Base-by-base conservation (phyloP, 2,888 invertebrate species). In the Nematopogon swammerdamellus region DNA sequence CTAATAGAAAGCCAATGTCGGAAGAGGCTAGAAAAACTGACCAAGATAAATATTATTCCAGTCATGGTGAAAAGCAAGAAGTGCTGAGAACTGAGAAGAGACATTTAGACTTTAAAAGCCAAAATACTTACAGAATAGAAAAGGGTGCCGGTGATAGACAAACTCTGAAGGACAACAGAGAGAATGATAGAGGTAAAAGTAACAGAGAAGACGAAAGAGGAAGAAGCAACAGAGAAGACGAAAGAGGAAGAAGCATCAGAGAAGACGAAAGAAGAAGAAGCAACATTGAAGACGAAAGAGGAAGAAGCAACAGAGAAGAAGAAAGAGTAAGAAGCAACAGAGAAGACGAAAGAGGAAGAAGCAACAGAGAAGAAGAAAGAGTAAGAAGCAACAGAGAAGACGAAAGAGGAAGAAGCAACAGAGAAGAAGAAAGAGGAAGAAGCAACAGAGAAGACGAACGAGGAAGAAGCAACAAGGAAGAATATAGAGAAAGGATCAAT, bases 61-160 rank as follows among this genome's bases (percentile, higher is more conserved):
- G 48, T 47, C 54, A 46, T 55, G 55, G 48, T 53, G 49, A 49
- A 58, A 59, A 52, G 59, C 53, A 49, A 60, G 61, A 46, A 59
- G 55, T 51, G 59, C 60, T 47, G 18, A 62, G 60, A 49, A 58
- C 57, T 52, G 67, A 58, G 18, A 75, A 73, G 54, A 73, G 70
- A 55, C 72, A 60, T 55, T 76, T 79, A 66, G 79, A 79, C 58
- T 64, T 76, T 56, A 73, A 79, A 59, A 72, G 65, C 57, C 74
- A 77, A 57, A 77, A 74, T 51, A 73, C 74, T n/a, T 73, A 72
- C 55, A 70, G 80, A 63, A 79, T 82, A 77, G 79, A 77, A 54
- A 75, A 71, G 55, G 76, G 74, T 51, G 66, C 63, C 1, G 68
- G 70, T 57, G 75, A 77, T 36, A 36, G 3, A 36, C 36, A 3